Conservation (phyloP, 2,888 invertebrate species). For the Drosophila pullipes region DNA sequence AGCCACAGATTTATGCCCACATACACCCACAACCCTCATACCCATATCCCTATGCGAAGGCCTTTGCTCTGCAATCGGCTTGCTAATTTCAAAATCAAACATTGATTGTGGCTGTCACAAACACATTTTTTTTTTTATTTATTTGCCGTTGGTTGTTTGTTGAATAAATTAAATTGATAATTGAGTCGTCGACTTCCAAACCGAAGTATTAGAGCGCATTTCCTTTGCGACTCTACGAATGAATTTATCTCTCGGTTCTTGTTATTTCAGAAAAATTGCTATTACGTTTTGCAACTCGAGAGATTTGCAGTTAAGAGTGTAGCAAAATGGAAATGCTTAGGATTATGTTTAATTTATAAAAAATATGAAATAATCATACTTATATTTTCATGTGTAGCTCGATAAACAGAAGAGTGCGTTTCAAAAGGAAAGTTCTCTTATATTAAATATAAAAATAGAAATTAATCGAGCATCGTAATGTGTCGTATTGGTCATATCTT, state of each 20-base stretch:
- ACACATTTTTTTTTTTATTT: slow-evolving; percentile 44
- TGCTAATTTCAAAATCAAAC: slow-evolving; percentile 59
- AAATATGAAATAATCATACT: too few species aligned
- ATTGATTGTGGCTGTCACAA: slow-evolving; percentile 51
- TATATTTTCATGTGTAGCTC: too few species aligned
- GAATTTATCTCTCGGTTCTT: slow-evolving; percentile 26
- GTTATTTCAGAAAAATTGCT: slow-evolving; percentile 1
- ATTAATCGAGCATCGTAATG: neutral
- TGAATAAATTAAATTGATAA: slow-evolving; percentile 62
- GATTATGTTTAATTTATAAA: neutral
- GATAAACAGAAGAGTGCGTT: neutral
- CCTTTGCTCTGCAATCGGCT: slow-evolving; percentile 40
- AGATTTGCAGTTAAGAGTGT: neutral
- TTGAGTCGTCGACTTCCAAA: slow-evolving; percentile 36
- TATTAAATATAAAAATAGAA: neutral
- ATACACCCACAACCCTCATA: slow-evolving; percentile 13
- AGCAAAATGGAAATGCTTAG: neutral
- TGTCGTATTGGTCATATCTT: neutral
- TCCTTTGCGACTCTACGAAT: slow-evolving; percentile 30
- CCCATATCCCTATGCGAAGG: slow-evolving; percentile 13
- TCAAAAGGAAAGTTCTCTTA: neutral
- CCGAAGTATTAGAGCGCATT: slow-evolving; percentile 23
- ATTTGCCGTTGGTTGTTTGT: slow-evolving; percentile 50
- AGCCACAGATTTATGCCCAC: neutral
- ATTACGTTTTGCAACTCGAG: slow-evolving; percentile 9